phyloP scores from a whole-genome alignment of 2,797 vertebrate genomes.

The Neosilurus hyrtlii region DNA sequence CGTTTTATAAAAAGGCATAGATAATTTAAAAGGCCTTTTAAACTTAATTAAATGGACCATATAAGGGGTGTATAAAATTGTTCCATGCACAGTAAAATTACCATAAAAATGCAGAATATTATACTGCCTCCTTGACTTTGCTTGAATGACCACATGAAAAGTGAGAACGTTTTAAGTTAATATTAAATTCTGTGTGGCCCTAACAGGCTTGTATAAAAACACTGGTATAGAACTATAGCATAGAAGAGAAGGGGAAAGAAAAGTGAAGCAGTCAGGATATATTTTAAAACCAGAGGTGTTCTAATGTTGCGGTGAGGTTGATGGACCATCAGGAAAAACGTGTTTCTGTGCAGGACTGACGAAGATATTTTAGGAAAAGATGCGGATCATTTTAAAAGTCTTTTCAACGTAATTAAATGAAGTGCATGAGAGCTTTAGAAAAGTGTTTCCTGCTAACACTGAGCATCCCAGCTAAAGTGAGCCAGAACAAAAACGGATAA shows the following conservation, averaged over 20 bases:
- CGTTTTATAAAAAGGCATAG: conserved; percentile 26
- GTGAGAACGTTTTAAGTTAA: not conserved
- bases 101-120: conserved; percentile 18
- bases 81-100: conserved; percentile 15
- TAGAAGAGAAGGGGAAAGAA: not conserved
- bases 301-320: not conserved
- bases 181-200: not conserved
- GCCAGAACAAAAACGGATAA: not conserved
- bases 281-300: not conserved
- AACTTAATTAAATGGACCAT: conserved; percentile 34
- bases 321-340: not conserved
- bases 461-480: not conserved
- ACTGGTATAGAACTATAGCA: not conserved
- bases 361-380: conserved; percentile 15
- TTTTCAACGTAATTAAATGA: conserved; percentile 37
- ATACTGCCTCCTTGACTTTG: conserved; percentile 23
- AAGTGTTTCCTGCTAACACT: conserved; percentile 1
- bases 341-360: not conserved
- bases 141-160: conserved; percentile 12
- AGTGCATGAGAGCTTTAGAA: conserved; percentile 7
- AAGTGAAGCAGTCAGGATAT: not conserved
- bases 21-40: conserved; percentile 34
- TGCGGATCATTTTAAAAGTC: not conserved
- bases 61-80: conserved; percentile 17
- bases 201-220: conserved; percentile 27